Percentiles rank a stretch among this genome's conserved stretches.
Conservation (phyloP, 1,140 invertebrate genomes). For the Antheraea mylitta region DNA sequence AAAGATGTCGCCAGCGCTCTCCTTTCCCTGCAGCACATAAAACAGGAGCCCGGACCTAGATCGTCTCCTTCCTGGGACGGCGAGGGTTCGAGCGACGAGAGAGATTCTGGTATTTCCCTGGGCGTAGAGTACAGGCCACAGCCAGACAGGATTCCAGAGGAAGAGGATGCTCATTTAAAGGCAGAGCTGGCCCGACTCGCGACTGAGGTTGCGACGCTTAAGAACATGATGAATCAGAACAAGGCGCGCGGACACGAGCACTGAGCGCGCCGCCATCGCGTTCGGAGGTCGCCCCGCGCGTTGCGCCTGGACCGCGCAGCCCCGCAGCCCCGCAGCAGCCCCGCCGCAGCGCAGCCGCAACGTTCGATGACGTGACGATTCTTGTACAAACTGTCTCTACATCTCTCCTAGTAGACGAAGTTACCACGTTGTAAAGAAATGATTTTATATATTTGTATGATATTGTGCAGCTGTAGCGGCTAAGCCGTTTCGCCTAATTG, state of each 20-base stretch:
- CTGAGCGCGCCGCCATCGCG: conserved; percentile 45
- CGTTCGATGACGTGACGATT: background rate
- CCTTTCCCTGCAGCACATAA: conserved; percentile 89
- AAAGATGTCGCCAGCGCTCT: conserved; percentile 91
- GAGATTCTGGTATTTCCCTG: conserved; percentile 92
- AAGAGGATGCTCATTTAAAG: conserved; percentile 87
- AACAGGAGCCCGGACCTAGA: conserved; percentile 87
- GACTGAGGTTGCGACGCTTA: conserved; percentile 94
- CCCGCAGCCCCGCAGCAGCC: background rate
- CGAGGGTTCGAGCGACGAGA: conserved; percentile 91
- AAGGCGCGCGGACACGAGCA: conserved; percentile 69
- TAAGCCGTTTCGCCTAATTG: conserved; percentile 64
- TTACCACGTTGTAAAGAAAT: conserved; percentile 75
- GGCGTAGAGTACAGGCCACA: conserved; percentile 79
- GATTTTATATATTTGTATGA: conserved; percentile 60
- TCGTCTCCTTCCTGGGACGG: conserved; percentile 90
- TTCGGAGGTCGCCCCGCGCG: conserved; percentile 29
- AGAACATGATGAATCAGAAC: conserved; percentile 84
- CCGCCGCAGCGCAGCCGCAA: background rate
- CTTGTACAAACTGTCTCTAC: conserved; percentile 1
- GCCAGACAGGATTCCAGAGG: conserved; percentile 71
- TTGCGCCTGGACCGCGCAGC: background rate
- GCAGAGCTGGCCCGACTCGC: conserved; percentile 92
- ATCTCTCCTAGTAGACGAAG: conserved; percentile 64
- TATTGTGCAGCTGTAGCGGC: conserved; percentile 73